These are phyloP conservation scores for Diglossa cyanea DNA, from an alignment of 2,797 vertebrate species.

Conservation along the genomic window DNA sequence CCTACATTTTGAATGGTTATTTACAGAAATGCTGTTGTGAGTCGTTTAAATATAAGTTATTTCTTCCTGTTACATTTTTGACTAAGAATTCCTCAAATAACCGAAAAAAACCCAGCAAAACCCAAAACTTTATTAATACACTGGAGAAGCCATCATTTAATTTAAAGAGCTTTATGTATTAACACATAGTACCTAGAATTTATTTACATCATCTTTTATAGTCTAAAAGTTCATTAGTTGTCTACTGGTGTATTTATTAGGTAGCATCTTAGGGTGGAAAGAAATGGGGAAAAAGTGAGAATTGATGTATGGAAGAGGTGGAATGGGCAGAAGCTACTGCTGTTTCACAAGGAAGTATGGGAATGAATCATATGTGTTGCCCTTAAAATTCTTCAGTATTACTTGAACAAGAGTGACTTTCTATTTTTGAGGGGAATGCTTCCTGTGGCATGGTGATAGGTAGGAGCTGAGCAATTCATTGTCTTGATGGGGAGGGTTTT, in stretches of 20 bases:
- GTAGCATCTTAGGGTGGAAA: not conserved
- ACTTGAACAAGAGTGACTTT: not conserved
- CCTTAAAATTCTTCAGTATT: not conserved
- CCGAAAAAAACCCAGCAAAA: fast-evolving
- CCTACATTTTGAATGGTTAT: not conserved
- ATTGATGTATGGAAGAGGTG: not conserved
- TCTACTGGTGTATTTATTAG: not conserved
- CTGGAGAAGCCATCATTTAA: not conserved
- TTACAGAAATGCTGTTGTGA: not conserved
- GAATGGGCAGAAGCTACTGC: not conserved
- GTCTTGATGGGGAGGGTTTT: not conserved
- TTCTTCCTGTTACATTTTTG: not conserved
- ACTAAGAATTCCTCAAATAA: not conserved
- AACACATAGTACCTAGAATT: not conserved
- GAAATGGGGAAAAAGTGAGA: not conserved
- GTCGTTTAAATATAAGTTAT: not conserved
- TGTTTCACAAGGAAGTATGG: not conserved
- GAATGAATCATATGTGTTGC: not conserved
- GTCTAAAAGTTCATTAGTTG: not conserved
- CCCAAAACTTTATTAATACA: not conserved
- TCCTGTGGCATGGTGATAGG: not conserved
- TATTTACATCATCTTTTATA: not conserved
- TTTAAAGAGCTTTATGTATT: not conserved
- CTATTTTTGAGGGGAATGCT: not conserved
- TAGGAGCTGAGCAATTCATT: not conserved